Conservation (phyloP, 2,797 vertebrate species). For the Coregonus ussuriensis region DNA sequence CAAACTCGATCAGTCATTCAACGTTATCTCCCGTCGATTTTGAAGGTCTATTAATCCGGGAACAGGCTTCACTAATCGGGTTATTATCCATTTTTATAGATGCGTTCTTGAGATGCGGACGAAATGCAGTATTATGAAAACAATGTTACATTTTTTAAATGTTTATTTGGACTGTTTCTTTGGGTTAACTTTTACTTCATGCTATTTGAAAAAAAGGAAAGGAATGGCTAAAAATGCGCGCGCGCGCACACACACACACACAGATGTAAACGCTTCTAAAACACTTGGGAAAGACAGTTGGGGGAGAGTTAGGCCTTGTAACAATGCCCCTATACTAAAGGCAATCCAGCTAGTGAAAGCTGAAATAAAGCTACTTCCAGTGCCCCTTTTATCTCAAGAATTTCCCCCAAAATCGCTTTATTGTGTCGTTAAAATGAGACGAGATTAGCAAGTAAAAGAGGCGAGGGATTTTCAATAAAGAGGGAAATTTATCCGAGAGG, state of each 20-base stretch:
- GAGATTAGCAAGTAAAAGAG: constrained; percentile 80
- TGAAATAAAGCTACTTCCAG: neutral
- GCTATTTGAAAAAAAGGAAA: neutral
- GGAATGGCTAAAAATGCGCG: too few species aligned
- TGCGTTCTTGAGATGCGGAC: too few species aligned
- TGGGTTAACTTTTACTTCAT: too few species aligned
- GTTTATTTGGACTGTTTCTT: too few species aligned
- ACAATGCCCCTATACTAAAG: too few species aligned
- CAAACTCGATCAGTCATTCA: neutral
- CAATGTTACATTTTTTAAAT: too few species aligned
- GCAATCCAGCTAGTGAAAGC: neutral
- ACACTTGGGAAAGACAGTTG: neutral
- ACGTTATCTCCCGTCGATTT: too few species aligned
- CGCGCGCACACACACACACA: too few species aligned
- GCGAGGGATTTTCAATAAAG: constrained; percentile 70
- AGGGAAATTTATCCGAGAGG: constrained; percentile 75
- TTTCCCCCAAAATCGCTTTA: constrained; percentile 63
- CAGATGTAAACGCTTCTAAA: too few species aligned
- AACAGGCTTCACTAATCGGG: neutral
- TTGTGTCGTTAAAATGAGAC: constrained; percentile 75
- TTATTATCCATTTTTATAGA: too few species aligned
- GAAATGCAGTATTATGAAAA: too few species aligned
- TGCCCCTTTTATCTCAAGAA: neutral
- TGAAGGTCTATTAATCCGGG: neutral
- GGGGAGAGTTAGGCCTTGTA: neutral